Base-by-base conservation (phyloP, 2,888 invertebrate species). In the Parnassius glacialis region DNA sequence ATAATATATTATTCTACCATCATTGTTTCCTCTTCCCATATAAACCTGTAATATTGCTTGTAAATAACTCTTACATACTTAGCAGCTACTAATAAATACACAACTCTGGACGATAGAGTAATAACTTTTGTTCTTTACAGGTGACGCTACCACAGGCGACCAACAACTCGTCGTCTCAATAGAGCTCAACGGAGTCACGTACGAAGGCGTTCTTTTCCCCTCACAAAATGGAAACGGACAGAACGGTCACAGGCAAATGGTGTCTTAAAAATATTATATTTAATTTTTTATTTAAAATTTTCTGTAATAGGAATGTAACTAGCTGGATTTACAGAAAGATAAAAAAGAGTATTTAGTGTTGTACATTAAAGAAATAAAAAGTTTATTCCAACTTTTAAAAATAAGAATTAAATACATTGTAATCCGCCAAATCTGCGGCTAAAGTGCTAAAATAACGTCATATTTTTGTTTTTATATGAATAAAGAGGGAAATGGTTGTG, bases 121-220 rank as follows among this genome's bases (percentile, higher is more conserved):
- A 3, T 25, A 25, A 13, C 7, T 9, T 48, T n/a, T 48, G 13
- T 13, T 48, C 13, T 53, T 57, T 20, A n/a, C 50, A 97, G 98
- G 96, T 71, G 97, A 96, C 77, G 95, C 96, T 41, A 93, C 94
- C 68, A 96, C 95, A 72, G 95, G 96, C 10, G 97, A 97, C 79
- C 97, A 95, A 78, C 97, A 98, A 61, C 90, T 99, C 68, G 95
- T 96, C 48, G 98, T 99, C 44, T 97, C 97, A 76, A 97, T 99
- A 95, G 98, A 99, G 85, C 93, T 99, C 66, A 98, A 99, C 82
- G 99, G 99, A 52, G 94, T 97, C 59, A 96, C 96, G 85, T 99
- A 99, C 86, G 97, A 98, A 88, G 99, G 99, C 20, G 96, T 99
- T 10, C 93, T 99, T 9, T 97, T 97, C 84, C 90, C 90, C 52